These are phyloP conservation scores for Microcebus jonahi DNA, from an alignment of 2,113 vertebrate genomes.

Conservation along the genomic window DNA sequence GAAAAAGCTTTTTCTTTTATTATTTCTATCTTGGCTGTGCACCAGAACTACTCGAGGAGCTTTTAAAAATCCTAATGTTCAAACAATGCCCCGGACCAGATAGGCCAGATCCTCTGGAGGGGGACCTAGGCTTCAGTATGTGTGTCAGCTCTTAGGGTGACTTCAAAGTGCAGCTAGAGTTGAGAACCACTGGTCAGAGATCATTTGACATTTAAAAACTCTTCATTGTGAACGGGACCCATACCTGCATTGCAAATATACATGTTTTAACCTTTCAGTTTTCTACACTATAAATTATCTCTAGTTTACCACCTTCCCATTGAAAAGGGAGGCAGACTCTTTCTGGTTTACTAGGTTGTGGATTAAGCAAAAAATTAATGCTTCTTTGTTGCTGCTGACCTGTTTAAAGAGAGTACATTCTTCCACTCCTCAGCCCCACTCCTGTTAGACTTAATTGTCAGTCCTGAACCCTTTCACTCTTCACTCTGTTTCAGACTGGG, in stretches of 20 bases:
- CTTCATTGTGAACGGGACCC: accelerated
- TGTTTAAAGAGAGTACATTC: neutral
- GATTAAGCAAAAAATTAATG: neutral
- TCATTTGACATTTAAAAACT: accelerated
- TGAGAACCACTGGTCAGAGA: neutral
- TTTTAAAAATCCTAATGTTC: neutral
- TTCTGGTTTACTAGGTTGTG: neutral
- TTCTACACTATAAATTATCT: accelerated
- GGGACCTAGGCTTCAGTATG: accelerated
- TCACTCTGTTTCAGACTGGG: neutral
- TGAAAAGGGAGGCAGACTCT: neutral
- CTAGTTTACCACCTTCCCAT: neutral
- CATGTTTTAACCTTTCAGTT: neutral
- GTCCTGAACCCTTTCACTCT: neutral
- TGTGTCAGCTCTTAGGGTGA: neutral
- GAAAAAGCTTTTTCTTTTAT: neutral
- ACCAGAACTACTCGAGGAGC: too few species aligned
- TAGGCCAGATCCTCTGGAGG: neutral
- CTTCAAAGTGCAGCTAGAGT: neutral
- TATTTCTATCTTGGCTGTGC: neutral
- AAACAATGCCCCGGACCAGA: accelerated
- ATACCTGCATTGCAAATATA: accelerated
- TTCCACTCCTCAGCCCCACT: neutral
- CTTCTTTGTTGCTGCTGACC: neutral
- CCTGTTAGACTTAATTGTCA: accelerated